Base-by-base conservation (phyloP, 2,797 vertebrate genomes). In the Monodelphis domestica region DNA sequence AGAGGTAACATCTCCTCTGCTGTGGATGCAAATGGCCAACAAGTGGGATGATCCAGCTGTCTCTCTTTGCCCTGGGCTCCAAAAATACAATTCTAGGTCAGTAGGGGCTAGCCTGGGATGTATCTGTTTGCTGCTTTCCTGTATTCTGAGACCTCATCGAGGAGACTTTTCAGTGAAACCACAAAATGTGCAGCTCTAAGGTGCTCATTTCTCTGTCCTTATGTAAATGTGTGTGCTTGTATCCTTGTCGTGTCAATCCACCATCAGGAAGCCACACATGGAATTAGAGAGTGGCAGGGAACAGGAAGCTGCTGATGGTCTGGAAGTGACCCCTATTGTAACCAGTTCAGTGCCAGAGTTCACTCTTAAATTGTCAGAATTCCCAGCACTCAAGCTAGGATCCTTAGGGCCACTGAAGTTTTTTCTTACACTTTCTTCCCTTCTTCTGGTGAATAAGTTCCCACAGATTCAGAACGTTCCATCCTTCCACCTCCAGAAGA, bases 171-270 rank as follows among this genome's bases (percentile, higher is more conserved):
- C 10, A 91, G 88, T 33, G 53, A 52, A 57, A 63, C 52, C 92
- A 52, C 89, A 92, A 52, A 88, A 84, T 93, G 90, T 78, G 84
- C 94, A 94, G 90, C 93, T 96, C 88, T 93, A 53, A 0, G 95
- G 97, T 98, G 97, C 97, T 98, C 91, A 55, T 55, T 92, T 95
- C 92, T 95, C 91, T 97, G 91, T 96, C 88, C 94, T 52, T 88
- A 54, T 95, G 93, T 92, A 87, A 95, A 90, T 89, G 90, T 93
- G 70, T n/a, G 52, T 53, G 51, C 89, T 45, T 54, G n/a, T 53
- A 53, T 95, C 88, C 63, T 92, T 53, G 90, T 91, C n/a, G 1
- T 94, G 92, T 96, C 90, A 70, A 89, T 55, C 45, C 54, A 90
- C 51, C 45, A 51, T 53, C 53, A 91, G 94, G 92, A 93, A 93